Base-by-base conservation (phyloP, 2,888 invertebrate species). In the Flabesymbios commensalis region DNA sequence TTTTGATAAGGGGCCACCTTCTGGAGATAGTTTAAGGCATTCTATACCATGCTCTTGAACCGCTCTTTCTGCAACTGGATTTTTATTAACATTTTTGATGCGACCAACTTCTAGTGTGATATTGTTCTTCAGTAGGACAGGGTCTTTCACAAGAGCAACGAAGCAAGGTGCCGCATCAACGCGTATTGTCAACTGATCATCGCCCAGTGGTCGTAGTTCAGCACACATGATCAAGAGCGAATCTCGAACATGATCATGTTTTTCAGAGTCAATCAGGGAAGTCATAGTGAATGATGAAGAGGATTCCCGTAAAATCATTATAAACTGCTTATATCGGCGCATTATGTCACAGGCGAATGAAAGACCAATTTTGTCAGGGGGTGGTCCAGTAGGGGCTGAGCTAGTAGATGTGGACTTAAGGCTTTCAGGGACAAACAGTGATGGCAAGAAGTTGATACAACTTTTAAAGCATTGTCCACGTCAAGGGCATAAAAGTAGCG, bases 131-230 rank as follows among this genome's bases (percentile, higher is more conserved):
- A 17, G 29, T 4, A 45, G 0, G 32, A 22, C 1, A 1, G 32
- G 1, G 29, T 56, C 54, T 17, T 45, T 43, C 10, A 19, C n/a
- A 10, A 56, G 29, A 4, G 45, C 36, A 29, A 26, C 43, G 24
- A 14, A 55, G 4, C 55, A 26, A 7, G 55, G 55, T n/a, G 55
- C 41, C 7, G 55, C 19, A 28, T 55, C 55, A 7, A 55, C 55
- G n/a, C 55, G 55, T 5, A 53, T 53, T 14, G 10, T 7, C 7
- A 22, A 10, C 10, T 7, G 14, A 36, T 14, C 7, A 22, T 53
- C 43, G 5, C 41, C 55, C 3, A 55, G 7, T 14, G 28, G n/a
- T 5, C 43, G 26, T 7, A 55, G 14, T 4, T 43, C 28, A 10
- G 24, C 41, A 43, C 42, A 55, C 22, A 43, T 7, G n/a, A n/a